These are phyloP conservation scores for Podarcis muralis DNA, from an alignment of 2,113 vertebrate genomes.

Conservation along the genomic window DNA sequence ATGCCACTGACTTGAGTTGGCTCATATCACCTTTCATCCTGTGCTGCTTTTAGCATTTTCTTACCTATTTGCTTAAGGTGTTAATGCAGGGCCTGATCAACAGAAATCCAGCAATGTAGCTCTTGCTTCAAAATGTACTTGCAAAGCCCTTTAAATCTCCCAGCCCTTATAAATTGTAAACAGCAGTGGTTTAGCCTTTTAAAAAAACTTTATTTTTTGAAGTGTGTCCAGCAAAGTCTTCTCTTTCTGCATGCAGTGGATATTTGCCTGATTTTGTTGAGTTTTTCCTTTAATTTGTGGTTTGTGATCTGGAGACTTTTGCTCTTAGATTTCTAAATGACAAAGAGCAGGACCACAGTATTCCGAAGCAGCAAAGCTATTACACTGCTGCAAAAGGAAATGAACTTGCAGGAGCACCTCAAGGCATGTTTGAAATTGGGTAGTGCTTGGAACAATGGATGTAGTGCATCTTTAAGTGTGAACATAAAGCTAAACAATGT, in stretches of 20 bases:
- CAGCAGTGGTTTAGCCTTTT: too few species aligned
- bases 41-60: too few species aligned
- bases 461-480: not conserved
- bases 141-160: not conserved
- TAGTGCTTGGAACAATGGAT: rapidly evolving
- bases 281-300: not conserved
- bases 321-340: not conserved
- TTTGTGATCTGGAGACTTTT: not conserved
- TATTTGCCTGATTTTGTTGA: not conserved
- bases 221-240: not conserved
- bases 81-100: not conserved
- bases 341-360: too few species aligned
- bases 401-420: not conserved
- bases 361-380: not conserved
- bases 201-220: not conserved
- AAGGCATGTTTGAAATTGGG: not conserved
- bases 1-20: not conserved
- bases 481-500: rapidly evolving
- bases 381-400: not conserved
- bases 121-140: not conserved
- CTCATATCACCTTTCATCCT: not conserved
- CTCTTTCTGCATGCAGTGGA: not conserved
- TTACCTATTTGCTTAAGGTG: not conserved
- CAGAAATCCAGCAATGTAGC: not conserved
- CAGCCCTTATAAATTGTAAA: not conserved